Evolutionary conservation across 2,888 invertebrate species (phyloP), one percentile per base, ranked within the genome.

Genomic region (Epirrhoe alternata): DNA sequence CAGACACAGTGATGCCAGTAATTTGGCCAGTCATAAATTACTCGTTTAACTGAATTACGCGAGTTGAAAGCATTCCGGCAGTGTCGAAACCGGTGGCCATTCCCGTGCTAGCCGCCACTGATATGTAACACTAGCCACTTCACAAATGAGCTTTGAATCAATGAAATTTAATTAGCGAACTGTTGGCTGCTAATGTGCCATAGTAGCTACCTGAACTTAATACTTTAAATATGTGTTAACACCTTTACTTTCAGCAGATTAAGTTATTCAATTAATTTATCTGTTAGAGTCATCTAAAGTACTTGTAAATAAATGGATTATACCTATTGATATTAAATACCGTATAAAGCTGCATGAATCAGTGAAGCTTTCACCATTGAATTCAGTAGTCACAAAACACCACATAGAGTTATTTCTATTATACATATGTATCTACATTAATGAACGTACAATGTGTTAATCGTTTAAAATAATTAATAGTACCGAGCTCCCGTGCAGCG

Each of bases 21-120:
- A 92, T 93, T 92, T 87, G 83, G 83, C 80, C 79, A 88, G 87
- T 87, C 90, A 88, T 93, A 93, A 92, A 93, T 93, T 90, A 91
- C 88, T 83, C 89, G 90, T 91, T 92, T 89, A 92, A 93, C 91
- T 92, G 91, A 91, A 93, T 93, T 93, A 93, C 91, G 85, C 83
- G 83, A 84, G 86, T 82, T 87, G 88, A 90, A 90, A 92, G 90
- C 92, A 89, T 92, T 90, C 88, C 89, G 77, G 80, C 78, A 80
- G 80, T 81, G 82, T 83, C 83, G 85, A 85, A 87, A 85, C 82
- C 80, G 81, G 84, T 85, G 85, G 82, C 80, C 86, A 84, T 86
- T 83, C 76, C 51, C 47, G 80, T 80, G 73, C 83, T 79, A 78
- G 78, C 78, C 71, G 75, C 81, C 84, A 78, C 84, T 83, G 84